Base-by-base conservation (phyloP, 2,888 invertebrate genomes). In the Megastigmus dorsalis region DNA sequence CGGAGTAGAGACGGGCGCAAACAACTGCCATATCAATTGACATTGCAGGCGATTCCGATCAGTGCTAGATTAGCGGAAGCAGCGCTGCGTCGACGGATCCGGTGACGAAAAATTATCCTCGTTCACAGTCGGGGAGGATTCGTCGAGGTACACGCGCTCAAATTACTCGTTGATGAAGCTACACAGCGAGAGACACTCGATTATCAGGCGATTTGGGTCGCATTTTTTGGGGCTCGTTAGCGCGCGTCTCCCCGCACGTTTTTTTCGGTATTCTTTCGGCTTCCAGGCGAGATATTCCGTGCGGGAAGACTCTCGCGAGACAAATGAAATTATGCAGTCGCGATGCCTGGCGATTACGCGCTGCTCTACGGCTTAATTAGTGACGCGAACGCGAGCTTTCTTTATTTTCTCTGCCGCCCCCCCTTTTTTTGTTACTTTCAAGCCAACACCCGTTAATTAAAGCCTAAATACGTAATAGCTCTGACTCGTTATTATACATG, bases 41-140 rank as follows among this genome's bases (percentile, higher is more conserved):
- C 65, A 75, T 78, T 66, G 69, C 79, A 41, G 82, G 80, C 41
- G 80, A 82, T 73, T 81, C 80, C 57, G 80, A 81, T 75, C 77
- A 74, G 41, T 79, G 72, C 68, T 78, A 78, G 57, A 79, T 82
- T 75, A 81, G 72, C 66, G 80, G 79, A 77, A 78, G 76, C n/a
- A n/a, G n/a, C n/a, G n/a, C n/a, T n/a, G n/a, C n/a, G n/a, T n/a
- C 75, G 80, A 45, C n/a, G 9, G 43, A 60, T 45, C 59, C 43
- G 1, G 26, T 28, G 18, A 59, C 50, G 23, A 50, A 63, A 63
- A 63, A 26, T 30, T 38, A 63, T 63, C 50, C 23, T 15, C 23
- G 23, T n/a, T n/a, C n/a, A 48, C 48, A 77, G 54, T 48, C 67
- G 48, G 70, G 48, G 41, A 76, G 68, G n/a, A n/a, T n/a, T n/a